Base-by-base conservation (phyloP, 1,140 invertebrate species). In the Drosophila pectinifera region DNA sequence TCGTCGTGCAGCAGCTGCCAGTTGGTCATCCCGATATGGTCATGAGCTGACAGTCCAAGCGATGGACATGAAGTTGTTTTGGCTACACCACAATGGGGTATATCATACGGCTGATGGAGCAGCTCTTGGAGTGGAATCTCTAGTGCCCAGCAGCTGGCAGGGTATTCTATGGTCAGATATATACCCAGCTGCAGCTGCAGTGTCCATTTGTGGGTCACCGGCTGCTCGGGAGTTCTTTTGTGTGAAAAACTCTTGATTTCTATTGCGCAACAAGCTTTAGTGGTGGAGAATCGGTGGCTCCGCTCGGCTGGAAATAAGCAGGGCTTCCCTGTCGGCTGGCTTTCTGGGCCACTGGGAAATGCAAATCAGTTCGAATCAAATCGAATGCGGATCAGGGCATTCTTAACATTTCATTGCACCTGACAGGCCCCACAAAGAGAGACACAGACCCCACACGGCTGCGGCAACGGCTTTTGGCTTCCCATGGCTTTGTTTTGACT, bases 231-330 rank as follows among this genome's bases (percentile, higher is more conserved):
- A 49, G 61, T 80, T 63, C 65, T 76, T 48, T 53, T 53, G 49
- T 49, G 61, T 53, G 31, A 34, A 48, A 72, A 51, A 82, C 79
- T 82, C 48, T 82, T 82, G 79, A 56, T 82, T 82, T 82, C 79
- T 64, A 82, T 83, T 65, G 80, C 74, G 80, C 58, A 82, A 82
- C n/a, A n/a, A n/a, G n/a, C n/a, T n/a, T n/a, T n/a, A n/a, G n/a
- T n/a, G n/a, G n/a, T n/a, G n/a, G n/a, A n/a, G n/a, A n/a, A n/a
- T n/a, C n/a, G n/a, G 28, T 20, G 42, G 34, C 39, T 69, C 28
- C 51, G 57, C 38, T 70, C 67, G 39, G 43, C 53, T 73, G 69
- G 65, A 72, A 57, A 70, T 20, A 22, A 22, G 24, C n/a, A 20
- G 36, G 45, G 20, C 42, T 65, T 65, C 36, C 26, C 54, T 53